Evolutionary conservation across 2,888 invertebrate genomes (phyloP).

Genomic region (Pseudococcus viburni): DNA sequence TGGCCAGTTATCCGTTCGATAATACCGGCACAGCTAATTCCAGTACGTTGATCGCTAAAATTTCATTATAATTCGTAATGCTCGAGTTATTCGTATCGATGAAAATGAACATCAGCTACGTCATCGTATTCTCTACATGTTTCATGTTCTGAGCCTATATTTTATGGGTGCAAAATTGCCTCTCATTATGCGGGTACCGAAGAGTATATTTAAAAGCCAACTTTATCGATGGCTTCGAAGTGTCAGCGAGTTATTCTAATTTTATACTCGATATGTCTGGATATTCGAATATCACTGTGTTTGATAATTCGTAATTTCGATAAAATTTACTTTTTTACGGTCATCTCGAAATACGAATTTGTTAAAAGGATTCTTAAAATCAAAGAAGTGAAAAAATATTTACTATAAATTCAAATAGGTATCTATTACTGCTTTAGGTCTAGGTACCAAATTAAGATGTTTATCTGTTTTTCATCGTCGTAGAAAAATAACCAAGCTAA

Average conservation of each 20-base stretch:
- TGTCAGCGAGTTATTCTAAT: neutral
- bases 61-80: too few species aligned
- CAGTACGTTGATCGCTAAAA: conserved; percentile 77
- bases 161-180: neutral
- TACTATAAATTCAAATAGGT: too few species aligned
- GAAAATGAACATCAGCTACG: neutral
- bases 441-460: too few species aligned
- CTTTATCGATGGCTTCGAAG: neutral
- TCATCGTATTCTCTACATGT: neutral
- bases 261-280: neutral
- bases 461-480: too few species aligned
- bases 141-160: neutral
- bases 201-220: neutral
- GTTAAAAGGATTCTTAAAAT: too few species aligned
- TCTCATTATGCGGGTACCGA: neutral
- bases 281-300: neutral
- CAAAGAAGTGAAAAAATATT: too few species aligned
- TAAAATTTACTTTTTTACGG: too few species aligned
- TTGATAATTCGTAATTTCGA: neutral
- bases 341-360: too few species aligned
- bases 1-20: conserved; percentile 97
- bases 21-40: conserved; percentile 86
- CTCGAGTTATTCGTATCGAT: neutral
- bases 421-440: too few species aligned
- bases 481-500: too few species aligned